Base-by-base conservation (phyloP, 2,113 vertebrate genomes). In the Riparia riparia region DNA sequence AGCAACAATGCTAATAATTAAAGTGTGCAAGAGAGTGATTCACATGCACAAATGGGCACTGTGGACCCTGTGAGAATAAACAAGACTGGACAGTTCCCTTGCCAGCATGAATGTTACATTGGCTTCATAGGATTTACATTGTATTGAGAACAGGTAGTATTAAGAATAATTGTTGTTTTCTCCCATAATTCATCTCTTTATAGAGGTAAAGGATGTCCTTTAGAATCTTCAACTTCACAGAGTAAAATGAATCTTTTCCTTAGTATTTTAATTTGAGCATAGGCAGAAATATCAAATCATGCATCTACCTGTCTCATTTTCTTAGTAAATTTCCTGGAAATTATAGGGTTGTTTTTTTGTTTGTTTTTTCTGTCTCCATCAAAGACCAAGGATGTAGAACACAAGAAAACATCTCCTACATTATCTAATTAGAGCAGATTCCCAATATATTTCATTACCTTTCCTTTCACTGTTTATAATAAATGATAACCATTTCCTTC, bases 11-110 rank as follows among this genome's bases (percentile, higher is more conserved):
- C 9, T 58, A 51, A 45, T 57, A 58, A 17, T 17, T 25, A 16
- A 81, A 45, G 32, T 20, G 28, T 73, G 24, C 10, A 45, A 73
- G 17, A 28, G 42, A 39, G 22, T 29, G 28, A 20, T 66, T 66
- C 13, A n/a, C 13, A 24, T 66, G 26, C 51, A 73, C 13, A 57
- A 51, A 28, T 39, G 28, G 45, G 68, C 39, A 24, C 16, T 19
- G 22, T 0, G 1, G 22, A 20, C n/a, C 6, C 45, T 24, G 0
- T 3, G 10, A 42, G 31, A 56, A 26, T 56, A 34, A 80, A 49
- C 10, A n/a, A 47, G 63, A 7, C 18, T 1, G 2, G 22, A 17
- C 2, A 37, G 42, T 50, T 51, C 10, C 28, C 28, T 32, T 50
- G 10, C 18, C 45, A 81, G 53, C 32, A 84, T 26, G 82, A 87